A percentile compares a stretch with the other conserved stretches of the same genome.
Evolutionary conservation across 2,113 vertebrate species (phyloP).

Genomic region (Spermophilus dauricus): DNA sequence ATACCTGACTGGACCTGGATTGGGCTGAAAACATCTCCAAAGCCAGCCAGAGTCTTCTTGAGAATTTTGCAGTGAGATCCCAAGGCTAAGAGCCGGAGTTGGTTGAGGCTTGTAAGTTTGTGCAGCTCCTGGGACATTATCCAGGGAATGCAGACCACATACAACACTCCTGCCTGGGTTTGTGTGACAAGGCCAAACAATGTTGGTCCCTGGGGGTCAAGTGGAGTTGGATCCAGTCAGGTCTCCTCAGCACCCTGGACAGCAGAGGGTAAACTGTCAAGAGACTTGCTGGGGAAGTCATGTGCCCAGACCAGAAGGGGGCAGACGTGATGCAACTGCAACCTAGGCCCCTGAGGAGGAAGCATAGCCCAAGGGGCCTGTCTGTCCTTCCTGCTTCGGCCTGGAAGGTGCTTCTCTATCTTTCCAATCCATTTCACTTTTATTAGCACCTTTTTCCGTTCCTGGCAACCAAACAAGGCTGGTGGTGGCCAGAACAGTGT

Average conservation of each 20-base stretch:
- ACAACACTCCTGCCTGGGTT: no score
- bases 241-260: not conserved
- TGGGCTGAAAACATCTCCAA: not conserved
- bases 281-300: not conserved
- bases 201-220: not conserved
- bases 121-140: not conserved
- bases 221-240: no score
- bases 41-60: not conserved
- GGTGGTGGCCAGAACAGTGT: not conserved
- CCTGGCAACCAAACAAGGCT: not conserved
- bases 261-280: not conserved
- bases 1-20: not conserved
- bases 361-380: not conserved
- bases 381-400: not conserved
- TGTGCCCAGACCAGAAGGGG: not conserved
- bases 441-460: not conserved
- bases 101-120: not conserved
- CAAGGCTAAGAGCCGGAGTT: not conserved
- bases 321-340: not conserved
- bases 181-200: no score
- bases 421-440: not conserved
- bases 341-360: not conserved
- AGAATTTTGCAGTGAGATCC: not conserved
- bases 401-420: not conserved
- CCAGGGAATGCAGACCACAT: rapidly evolving